phyloP scores from a whole-genome alignment of 2,797 vertebrate genomes.

The Phoxinus dragarum region DNA sequence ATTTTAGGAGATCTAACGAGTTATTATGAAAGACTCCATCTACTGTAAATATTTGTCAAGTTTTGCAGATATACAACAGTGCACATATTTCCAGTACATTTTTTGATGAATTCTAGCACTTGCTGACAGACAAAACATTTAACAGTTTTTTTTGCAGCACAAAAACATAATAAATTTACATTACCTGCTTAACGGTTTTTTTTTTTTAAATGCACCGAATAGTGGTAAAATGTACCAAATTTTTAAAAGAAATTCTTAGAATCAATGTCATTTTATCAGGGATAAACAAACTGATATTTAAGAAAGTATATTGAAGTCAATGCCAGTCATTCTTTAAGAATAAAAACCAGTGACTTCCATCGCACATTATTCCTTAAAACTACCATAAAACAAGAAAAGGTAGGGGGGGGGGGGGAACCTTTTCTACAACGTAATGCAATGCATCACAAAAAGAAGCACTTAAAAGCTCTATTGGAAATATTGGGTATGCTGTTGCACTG shows the following conservation, averaged over 20 bases:
- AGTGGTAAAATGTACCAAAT: slow-evolving; percentile 26
- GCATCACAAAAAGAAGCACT: slow-evolving; percentile 62
- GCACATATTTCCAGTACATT: neutral
- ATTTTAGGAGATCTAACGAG: neutral
- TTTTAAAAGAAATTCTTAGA: slow-evolving; percentile 25
- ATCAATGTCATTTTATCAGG: neutral
- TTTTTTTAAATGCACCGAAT: neutral
- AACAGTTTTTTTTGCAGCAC: neutral
- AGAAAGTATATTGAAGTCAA: neutral
- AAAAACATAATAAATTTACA: neutral
- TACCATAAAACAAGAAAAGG: neutral
- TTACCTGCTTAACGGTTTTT: neutral
- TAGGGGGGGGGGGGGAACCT: slow-evolving; percentile 44
- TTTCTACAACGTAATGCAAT: slow-evolving; percentile 1
- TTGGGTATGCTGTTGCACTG: slow-evolving; percentile 36
- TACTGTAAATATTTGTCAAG: neutral
- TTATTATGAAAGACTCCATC: neutral
- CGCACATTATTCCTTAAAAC: neutral
- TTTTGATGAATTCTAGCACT: slow-evolving; percentile 1
- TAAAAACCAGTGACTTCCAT: neutral
- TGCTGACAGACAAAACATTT: neutral
- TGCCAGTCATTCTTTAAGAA: neutral
- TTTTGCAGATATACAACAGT: neutral
- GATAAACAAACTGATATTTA: neutral
- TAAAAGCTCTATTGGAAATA: slow-evolving; percentile 48